Conservation (phyloP, 2,797 vertebrate genomes). For the Muraenolepis orangiensis region DNA sequence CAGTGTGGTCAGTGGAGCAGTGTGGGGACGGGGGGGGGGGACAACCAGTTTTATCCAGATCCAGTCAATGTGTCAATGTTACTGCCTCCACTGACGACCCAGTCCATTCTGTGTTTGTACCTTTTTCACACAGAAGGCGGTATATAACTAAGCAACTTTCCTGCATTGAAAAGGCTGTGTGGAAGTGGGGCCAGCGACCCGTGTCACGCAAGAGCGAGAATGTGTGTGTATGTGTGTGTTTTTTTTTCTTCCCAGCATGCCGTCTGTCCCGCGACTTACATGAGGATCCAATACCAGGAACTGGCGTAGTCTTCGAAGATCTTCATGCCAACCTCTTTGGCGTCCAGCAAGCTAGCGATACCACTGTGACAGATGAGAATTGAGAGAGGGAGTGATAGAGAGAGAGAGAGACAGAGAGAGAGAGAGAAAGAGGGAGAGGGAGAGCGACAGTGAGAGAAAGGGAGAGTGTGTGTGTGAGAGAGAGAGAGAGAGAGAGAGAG, state of each 20-base stretch:
- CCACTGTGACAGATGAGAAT: slow-evolving; percentile 68
- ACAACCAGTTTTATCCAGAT: no score
- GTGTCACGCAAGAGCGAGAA: not conserved
- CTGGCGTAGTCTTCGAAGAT: slow-evolving; percentile 94
- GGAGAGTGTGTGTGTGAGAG: no score
- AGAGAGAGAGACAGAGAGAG: slow-evolving; percentile 16
- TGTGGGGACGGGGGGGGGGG: no score
- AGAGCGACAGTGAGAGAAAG: not conserved
- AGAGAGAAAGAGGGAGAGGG: slow-evolving; percentile 9
- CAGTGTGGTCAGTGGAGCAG: no score
- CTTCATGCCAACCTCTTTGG: slow-evolving; percentile 85
- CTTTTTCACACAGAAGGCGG: no score
- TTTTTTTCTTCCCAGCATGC: slow-evolving; percentile 1
- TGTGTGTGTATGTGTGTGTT: no score
- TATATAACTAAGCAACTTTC: no score
- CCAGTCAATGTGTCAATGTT: no score
- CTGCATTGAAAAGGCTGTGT: no score
- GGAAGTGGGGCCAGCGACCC: no score
- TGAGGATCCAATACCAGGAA: slow-evolving; percentile 95
- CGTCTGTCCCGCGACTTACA: slow-evolving; percentile 75
- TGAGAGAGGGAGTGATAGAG: slow-evolving; percentile 17
- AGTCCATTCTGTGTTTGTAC: no score
- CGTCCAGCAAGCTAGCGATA: slow-evolving; percentile 82
- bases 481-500: not conserved
- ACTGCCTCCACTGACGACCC: no score